phyloP scores from a whole-genome alignment of 2,113 vertebrate species.

The Serinus canaria region DNA sequence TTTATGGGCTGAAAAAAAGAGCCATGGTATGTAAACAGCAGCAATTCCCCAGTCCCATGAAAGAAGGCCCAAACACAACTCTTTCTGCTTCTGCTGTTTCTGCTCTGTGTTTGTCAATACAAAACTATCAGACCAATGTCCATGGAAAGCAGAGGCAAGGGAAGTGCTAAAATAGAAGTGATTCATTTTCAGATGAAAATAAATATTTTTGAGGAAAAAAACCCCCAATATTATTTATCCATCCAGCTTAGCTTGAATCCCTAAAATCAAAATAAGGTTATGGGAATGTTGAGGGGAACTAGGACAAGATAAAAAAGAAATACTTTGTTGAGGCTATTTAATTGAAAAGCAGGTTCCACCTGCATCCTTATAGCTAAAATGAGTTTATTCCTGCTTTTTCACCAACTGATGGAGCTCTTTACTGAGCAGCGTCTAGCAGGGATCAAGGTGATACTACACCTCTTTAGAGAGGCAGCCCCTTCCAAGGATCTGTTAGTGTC shows the following conservation, averaged over 20 bases:
- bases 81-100: neutral
- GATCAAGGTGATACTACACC: conserved; percentile 16
- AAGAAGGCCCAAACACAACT: neutral
- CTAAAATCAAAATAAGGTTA: neutral
- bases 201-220: neutral
- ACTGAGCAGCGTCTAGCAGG: neutral
- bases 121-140: neutral
- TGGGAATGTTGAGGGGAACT: neutral
- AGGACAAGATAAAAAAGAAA: neutral
- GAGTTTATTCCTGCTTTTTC: neutral
- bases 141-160: neutral
- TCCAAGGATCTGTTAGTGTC: conserved; percentile 52
- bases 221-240: neutral
- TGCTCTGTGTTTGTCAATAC: neutral
- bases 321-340: neutral
- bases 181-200: neutral
- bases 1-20: neutral
- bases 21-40: neutral
- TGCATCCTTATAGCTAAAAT: neutral
- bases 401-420: conserved; percentile 52
- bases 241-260: neutral
- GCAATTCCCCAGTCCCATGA: neutral
- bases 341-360: neutral
- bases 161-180: neutral
- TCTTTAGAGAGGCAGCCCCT: neutral